phyloP scores from a whole-genome alignment of 2,888 invertebrate species.

The Antheraea assamensis region DNA sequence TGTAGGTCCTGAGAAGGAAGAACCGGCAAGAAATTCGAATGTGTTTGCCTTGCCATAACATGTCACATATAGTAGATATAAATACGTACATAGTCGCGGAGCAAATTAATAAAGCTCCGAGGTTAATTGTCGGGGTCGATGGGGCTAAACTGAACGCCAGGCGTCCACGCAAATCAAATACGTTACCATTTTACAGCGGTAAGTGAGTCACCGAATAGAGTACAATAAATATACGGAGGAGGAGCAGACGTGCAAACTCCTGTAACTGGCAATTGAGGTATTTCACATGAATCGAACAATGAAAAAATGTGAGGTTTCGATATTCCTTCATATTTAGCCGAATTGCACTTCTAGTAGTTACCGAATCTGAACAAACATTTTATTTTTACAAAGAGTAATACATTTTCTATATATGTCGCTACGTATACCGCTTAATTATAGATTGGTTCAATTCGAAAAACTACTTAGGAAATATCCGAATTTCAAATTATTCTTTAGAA shows the following conservation, averaged over 20 bases:
- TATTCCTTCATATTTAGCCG: too few relatives aligned
- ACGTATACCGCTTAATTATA: too few relatives aligned
- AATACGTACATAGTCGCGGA: neutral
- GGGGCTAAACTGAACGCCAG: slow-evolving; percentile 5
- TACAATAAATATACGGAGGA: neutral
- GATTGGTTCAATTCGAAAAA: too few relatives aligned
- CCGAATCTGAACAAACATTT: too few relatives aligned
- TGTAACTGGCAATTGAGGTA: neutral
- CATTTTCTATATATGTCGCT: too few relatives aligned
- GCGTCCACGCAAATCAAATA: slow-evolving; percentile 15
- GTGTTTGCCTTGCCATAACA: neutral
- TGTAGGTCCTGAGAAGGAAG: too few relatives aligned
- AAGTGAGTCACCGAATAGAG: neutral
- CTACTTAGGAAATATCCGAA: too few relatives aligned
- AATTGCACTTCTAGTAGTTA: too few relatives aligned
- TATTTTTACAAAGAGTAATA: too few relatives aligned
- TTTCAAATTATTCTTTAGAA: too few relatives aligned
- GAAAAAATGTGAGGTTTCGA: too few relatives aligned
- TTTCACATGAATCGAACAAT: too few relatives aligned
- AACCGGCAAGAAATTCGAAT: neutral
- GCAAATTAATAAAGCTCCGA: slow-evolving; percentile 7
- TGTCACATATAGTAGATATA: neutral
- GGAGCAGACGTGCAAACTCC: neutral
- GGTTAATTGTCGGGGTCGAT: slow-evolving; percentile 9
- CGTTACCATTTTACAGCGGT: neutral